Conservation (phyloP, 2,888 invertebrate species). For the Hypselothyrea guttata region DNA sequence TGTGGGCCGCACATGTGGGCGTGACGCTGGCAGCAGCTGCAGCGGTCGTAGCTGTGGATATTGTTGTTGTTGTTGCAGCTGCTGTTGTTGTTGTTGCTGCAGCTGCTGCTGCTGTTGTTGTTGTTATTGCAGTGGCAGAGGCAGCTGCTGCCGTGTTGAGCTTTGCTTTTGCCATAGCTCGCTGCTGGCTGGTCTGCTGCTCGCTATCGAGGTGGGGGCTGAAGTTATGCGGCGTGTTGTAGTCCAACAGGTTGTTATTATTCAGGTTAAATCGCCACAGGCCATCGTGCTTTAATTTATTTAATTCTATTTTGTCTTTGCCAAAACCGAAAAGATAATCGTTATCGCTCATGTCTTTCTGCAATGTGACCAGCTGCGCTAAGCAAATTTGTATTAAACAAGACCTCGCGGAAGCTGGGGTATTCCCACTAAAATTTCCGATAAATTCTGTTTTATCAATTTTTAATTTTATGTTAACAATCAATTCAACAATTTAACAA, state of each 20-base stretch:
- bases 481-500: too few relatives aligned
- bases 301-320: slow-evolving; percentile 62
- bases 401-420: too few relatives aligned
- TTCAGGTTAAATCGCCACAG: slow-evolving; percentile 60
- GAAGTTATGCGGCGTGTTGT: slow-evolving; percentile 39
- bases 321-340: slow-evolving; percentile 52
- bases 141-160: slow-evolving; percentile 64
- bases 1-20: slow-evolving; percentile 55
- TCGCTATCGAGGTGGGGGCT: slow-evolving; percentile 51
- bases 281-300: slow-evolving; percentile 59
- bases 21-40: slow-evolving; percentile 44
- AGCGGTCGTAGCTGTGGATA: slow-evolving; percentile 23
- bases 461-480: too few relatives aligned
- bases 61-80: slow-evolving; percentile 22
- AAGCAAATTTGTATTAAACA: too few relatives aligned
- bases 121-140: slow-evolving; percentile 19
- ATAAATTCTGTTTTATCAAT: too few relatives aligned
- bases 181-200: slow-evolving; percentile 39
- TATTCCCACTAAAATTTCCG: too few relatives aligned
- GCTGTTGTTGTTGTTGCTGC: slow-evolving; percentile 18
- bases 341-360: slow-evolving; percentile 54
- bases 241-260: slow-evolving; percentile 60
- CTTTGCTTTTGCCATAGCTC: slow-evolving; percentile 56
- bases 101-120: slow-evolving; percentile 14
- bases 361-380: too few relatives aligned